Base-by-base conservation (phyloP, 2,797 vertebrate genomes). In the Pseudochromis fuscus region DNA sequence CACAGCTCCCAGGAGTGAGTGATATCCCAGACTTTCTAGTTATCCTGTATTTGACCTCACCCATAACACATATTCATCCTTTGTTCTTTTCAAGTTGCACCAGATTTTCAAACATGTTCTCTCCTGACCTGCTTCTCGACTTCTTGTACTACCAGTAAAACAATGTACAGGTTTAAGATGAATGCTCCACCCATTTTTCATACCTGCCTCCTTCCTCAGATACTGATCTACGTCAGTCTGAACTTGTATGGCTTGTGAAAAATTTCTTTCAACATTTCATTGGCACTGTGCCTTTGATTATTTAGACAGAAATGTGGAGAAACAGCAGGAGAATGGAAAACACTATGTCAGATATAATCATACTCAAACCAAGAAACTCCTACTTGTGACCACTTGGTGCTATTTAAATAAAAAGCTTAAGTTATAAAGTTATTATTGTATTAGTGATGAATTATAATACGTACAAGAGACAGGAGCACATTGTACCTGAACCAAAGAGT, bases 1-100 rank as follows among this genome's bases (percentile, higher is more conserved):
- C 13, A 40, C 67, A 56, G 61, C 61, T 65, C 88, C 45, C 71
- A 78, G 27, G 50, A 67, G 91, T 94, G 70, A 81, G 81, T 28
- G 4, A 58, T n/a, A 16, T 8, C 66, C 12, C 1, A 24, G 1
- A 30, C 56, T n/a, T n/a, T n/a, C n/a, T n/a, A n/a, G n/a, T 37
- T 5, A 50, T 19, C 2, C 5, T 40, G 25, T n/a, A 48, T 0
- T 25, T 21, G 35, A 35, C 19, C 13, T n/a, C 9, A 64, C 28
- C 15, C 4, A 42, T 27, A 31, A 44, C 45, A 16, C 21, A 19
- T 18, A 1, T 35, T 38, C 25, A 7, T 18, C 25, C 31, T 0
- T 3, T n/a, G 45, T 7, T n/a, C n/a, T n/a, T n/a, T n/a, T n/a
- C n/a, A n/a, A n/a, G 24, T 16, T 51, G 38, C 15, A 35, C 18